Percentiles rank a stretch among this genome's conserved stretches.
These are phyloP conservation scores for Tiliacea citrago DNA, from an alignment of 2,888 invertebrate genomes.

Conservation along the genomic window DNA sequence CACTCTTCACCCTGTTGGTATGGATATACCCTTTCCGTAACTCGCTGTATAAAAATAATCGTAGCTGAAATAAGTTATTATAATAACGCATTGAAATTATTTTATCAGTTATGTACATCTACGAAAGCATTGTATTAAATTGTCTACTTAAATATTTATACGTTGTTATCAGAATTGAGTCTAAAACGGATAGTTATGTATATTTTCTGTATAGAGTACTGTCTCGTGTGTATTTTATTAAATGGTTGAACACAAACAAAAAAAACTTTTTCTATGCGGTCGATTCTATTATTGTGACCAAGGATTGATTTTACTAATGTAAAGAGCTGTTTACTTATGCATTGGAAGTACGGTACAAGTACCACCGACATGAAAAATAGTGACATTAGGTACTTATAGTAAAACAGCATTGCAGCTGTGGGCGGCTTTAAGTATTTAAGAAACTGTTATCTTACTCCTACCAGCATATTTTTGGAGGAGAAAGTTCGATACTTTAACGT, in stretches of 20 bases:
- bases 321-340: not conserved
- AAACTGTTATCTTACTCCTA: not conserved
- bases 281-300: not conserved
- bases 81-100: slow-evolving; percentile 31
- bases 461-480: not conserved
- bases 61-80: slow-evolving; percentile 10
- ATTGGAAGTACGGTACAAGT: not conserved
- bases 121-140: slow-evolving; percentile 47
- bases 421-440: slow-evolving; percentile 5
- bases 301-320: slow-evolving; percentile 2
- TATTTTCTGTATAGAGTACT: slow-evolving; percentile 20
- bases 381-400: not conserved
- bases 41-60: slow-evolving; percentile 8
- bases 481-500: not conserved
- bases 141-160: slow-evolving; percentile 58
- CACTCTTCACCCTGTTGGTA: too few relatives aligned
- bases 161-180: slow-evolving; percentile 36
- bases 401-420: slow-evolving; percentile 12
- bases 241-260: slow-evolving; percentile 4
- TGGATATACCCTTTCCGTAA: too few relatives aligned
- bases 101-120: slow-evolving; percentile 42
- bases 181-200: slow-evolving; percentile 27
- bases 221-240: slow-evolving; percentile 20
- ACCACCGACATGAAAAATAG: not conserved
- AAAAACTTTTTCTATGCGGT: not conserved